Conservation (phyloP, 2,888 invertebrate genomes). For the Eupithecia centaureata region DNA sequence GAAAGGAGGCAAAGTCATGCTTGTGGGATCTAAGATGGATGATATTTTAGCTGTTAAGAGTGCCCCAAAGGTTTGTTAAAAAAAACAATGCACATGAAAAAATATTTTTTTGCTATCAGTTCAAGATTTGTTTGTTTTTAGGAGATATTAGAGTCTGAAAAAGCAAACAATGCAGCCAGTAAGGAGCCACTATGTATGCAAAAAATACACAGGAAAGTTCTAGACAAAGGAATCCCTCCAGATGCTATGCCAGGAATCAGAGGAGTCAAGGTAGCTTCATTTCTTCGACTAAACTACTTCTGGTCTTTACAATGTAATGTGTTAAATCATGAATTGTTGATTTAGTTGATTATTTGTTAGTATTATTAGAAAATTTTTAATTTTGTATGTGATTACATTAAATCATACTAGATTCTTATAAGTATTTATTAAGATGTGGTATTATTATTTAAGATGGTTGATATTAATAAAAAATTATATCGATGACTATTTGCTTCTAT, state of each 20-base stretch:
- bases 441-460: no score
- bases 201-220: conserved; percentile 92
- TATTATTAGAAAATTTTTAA: not conserved
- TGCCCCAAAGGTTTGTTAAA: conserved; percentile 85
- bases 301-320: not conserved
- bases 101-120: not conserved
- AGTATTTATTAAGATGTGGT: not conserved
- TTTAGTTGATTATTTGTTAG: not conserved
- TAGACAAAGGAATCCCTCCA: conserved; percentile 95
- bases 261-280: conserved; percentile 85
- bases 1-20: conserved; percentile 94
- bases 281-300: not conserved
- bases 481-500: no score
- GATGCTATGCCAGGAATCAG: conserved; percentile 94
- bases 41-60: conserved; percentile 93
- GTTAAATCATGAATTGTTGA: not conserved
- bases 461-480: no score
- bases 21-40: conserved; percentile 94
- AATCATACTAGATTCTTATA: not conserved
- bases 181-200: conserved; percentile 90
- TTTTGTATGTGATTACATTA: not conserved
- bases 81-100: not conserved
- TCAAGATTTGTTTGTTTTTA: conserved; percentile 60
- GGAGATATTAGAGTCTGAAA: conserved; percentile 85
- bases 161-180: conserved; percentile 80